Evolutionary conservation across 2,113 vertebrate species (phyloP).

Genomic region (Tragelaphus imberbis): DNA sequence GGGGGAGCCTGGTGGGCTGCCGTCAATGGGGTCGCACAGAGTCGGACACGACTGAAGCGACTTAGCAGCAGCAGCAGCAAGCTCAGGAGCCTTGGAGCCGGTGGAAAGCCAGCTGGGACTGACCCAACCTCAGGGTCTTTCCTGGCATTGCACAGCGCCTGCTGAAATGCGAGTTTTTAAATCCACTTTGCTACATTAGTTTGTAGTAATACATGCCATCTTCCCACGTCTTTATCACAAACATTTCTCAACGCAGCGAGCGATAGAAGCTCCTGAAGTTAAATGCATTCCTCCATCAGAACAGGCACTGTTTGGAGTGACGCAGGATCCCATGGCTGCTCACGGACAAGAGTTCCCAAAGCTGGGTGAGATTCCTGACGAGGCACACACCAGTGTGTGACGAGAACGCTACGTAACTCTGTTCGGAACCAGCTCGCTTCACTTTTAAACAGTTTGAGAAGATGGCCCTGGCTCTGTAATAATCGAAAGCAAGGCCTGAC

Average conservation of each 20-base stretch:
- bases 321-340: accelerated
- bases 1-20: not conserved
- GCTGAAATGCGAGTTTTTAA: accelerated
- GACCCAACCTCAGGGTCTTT: accelerated
- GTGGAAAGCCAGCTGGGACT: accelerated
- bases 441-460: not conserved
- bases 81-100: accelerated
- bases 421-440: not conserved
- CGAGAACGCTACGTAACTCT: accelerated
- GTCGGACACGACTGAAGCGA: no score
- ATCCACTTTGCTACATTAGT: not conserved
- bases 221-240: not conserved
- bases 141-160: accelerated
- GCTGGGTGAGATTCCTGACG: accelerated
- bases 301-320: accelerated
- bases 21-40: not conserved
- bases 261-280: not conserved
- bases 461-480: not conserved
- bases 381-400: accelerated
- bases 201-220: not conserved
- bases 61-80: not conserved
- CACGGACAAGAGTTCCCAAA: accelerated
- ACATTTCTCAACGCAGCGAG: not conserved
- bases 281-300: not conserved
- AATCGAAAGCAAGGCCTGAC: not conserved